Evolutionary conservation across 2,797 vertebrate genomes (phyloP).

Genomic region (Alectoris magna): DNA sequence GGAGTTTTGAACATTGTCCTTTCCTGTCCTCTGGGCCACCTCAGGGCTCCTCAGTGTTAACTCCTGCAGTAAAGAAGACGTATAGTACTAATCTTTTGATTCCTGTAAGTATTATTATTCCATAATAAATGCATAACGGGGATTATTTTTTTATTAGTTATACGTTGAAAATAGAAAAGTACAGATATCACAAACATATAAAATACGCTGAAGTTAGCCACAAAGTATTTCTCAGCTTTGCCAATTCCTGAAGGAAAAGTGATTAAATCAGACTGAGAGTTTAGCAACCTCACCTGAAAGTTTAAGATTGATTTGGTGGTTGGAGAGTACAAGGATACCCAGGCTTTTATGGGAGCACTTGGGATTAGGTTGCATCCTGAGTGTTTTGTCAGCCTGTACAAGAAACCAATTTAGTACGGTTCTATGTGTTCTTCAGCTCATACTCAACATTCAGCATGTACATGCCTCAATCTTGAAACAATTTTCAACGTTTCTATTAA

Average conservation of each 20-base stretch:
- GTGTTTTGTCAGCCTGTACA: neutral
- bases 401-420: neutral
- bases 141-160: neutral
- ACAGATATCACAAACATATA: neutral
- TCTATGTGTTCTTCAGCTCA: slow-evolving; percentile 13
- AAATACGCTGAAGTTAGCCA: neutral
- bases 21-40: neutral
- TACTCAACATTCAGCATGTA: neutral
- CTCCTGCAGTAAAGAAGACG: neutral
- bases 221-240: neutral
- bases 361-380: neutral
- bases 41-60: neutral
- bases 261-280: neutral
- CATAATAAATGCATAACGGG: neutral
- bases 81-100: neutral
- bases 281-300: slow-evolving; percentile 6
- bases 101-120: neutral
- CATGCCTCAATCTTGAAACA: neutral
- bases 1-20: neutral
- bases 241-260: neutral
- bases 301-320: neutral
- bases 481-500: slow-evolving; percentile 36
- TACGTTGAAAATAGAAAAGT: neutral
- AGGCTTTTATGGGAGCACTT: neutral
- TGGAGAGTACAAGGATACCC: neutral